Evolutionary conservation across 2,888 invertebrate genomes (phyloP).

Genomic region (Anodontia alba): DNA sequence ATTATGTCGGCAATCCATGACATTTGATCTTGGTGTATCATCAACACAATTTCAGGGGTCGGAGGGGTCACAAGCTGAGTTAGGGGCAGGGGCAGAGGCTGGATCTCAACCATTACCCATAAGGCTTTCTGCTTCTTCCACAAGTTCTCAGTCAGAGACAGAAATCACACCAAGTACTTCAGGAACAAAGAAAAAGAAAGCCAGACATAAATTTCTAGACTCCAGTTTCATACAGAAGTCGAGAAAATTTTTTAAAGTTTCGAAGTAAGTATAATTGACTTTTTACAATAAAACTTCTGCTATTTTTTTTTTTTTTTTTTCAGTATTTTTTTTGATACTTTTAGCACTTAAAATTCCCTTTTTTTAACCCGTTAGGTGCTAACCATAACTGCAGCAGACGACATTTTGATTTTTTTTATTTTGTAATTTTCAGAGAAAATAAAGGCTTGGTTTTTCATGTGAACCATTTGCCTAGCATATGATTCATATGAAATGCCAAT

Average conservation of each 20-base stretch:
- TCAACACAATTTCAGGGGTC: slow-evolving; percentile 27
- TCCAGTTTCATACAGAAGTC: slow-evolving; percentile 81
- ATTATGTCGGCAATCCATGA: slow-evolving; percentile 82
- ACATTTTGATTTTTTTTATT: too few relatives aligned
- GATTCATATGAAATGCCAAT: too few relatives aligned
- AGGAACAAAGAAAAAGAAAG: slow-evolving; percentile 71
- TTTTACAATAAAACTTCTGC: too few relatives aligned
- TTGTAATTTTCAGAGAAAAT: too few relatives aligned
- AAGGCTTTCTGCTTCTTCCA: slow-evolving; percentile 63
- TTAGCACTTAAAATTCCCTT: too few relatives aligned
- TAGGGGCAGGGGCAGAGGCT: slow-evolving; percentile 47
- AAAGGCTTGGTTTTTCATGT: too few relatives aligned
- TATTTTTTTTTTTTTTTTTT: too few relatives aligned
- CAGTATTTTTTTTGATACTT: too few relatives aligned
- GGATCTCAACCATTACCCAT: slow-evolving; percentile 61
- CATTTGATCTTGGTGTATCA: slow-evolving; percentile 80
- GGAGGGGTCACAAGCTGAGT: slow-evolving; percentile 38
- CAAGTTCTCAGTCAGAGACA: slow-evolving; percentile 73
- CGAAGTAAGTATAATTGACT: slow-evolving; percentile 83
- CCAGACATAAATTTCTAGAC: slow-evolving; percentile 75
- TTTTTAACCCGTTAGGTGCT: too few relatives aligned
- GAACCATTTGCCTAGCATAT: too few relatives aligned
- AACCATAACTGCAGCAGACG: too few relatives aligned
- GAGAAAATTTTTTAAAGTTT: slow-evolving; percentile 83
- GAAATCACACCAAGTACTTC: slow-evolving; percentile 50